Evolutionary conservation across 2,797 vertebrate genomes (phyloP).

Genomic region (Esox lucius): DNA sequence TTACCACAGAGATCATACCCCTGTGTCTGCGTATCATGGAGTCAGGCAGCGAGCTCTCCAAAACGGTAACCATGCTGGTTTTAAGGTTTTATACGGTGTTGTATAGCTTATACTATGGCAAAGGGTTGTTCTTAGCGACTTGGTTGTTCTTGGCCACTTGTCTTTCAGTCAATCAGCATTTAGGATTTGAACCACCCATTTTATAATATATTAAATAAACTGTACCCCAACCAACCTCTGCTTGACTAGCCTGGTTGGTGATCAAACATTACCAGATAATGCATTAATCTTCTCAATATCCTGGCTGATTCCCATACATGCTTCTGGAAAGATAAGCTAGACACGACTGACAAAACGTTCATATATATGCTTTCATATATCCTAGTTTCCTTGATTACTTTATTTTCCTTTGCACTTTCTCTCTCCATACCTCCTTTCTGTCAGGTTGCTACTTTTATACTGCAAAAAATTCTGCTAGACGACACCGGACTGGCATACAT

Average conservation of each 20-base stretch:
- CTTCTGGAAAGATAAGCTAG: no score
- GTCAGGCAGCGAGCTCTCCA: slow-evolving; percentile 97
- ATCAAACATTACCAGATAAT: no score
- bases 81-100: no score
- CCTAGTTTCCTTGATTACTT: not conserved
- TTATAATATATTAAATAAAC: not conserved
- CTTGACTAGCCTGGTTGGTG: no score
- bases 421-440: not conserved
- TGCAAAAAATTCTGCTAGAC: slow-evolving; percentile 97
- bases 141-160: no score
- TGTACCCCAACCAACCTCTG: not conserved
- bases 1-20: slow-evolving; percentile 98
- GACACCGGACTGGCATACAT: slow-evolving; percentile 97
- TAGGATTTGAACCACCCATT: no score
- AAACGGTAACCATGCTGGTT: slow-evolving; percentile 79
- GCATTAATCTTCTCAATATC: no score
- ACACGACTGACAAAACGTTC: not conserved
- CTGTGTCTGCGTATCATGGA: slow-evolving; percentile 98
- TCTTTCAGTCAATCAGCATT: no score
- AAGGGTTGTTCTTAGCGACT: no score
- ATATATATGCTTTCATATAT: not conserved
- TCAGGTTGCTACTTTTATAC: slow-evolving; percentile 96
- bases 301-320: no score
- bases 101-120: no score
- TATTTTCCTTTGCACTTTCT: not conserved